These are phyloP conservation scores for Solea solea DNA, from an alignment of 2,113 vertebrate genomes.

Conservation along the genomic window DNA sequence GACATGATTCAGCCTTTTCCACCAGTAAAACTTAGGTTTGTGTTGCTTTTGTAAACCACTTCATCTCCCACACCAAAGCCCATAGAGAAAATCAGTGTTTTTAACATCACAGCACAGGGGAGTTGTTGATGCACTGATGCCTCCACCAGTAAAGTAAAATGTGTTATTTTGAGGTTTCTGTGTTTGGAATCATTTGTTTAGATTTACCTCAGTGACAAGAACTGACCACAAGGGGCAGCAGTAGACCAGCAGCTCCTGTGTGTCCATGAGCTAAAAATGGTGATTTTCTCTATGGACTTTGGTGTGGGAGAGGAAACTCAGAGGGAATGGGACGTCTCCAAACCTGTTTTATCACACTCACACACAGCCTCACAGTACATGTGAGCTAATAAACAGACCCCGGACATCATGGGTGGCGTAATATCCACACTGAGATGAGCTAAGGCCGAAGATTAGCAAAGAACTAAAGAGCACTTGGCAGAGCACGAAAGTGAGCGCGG, in stretches of 20 bases:
- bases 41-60: too few species aligned
- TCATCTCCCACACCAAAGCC: too few species aligned
- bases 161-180: too few species aligned
- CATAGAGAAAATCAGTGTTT: too few species aligned
- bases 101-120: too few species aligned
- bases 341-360: slow-evolving; percentile 2
- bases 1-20: too few species aligned
- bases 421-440: slow-evolving; percentile 67
- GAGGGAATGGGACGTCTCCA: too few species aligned
- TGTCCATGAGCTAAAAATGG: neutral
- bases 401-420: slow-evolving; percentile 63
- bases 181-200: too few species aligned
- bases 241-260: neutral
- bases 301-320: neutral
- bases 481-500: slow-evolving; percentile 12
- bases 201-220: neutral
- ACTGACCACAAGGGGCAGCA: neutral
- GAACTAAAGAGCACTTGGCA: slow-evolving; percentile 79
- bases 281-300: too few species aligned
- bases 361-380: slow-evolving; percentile 4
- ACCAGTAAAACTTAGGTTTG: too few species aligned
- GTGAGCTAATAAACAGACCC: slow-evolving; percentile 65
- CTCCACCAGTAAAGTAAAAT: too few species aligned
- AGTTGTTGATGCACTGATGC: too few species aligned
- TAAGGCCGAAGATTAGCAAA: slow-evolving; percentile 73